Conservation (phyloP, 2,888 invertebrate species). For the Tetheella fluctuosa region DNA sequence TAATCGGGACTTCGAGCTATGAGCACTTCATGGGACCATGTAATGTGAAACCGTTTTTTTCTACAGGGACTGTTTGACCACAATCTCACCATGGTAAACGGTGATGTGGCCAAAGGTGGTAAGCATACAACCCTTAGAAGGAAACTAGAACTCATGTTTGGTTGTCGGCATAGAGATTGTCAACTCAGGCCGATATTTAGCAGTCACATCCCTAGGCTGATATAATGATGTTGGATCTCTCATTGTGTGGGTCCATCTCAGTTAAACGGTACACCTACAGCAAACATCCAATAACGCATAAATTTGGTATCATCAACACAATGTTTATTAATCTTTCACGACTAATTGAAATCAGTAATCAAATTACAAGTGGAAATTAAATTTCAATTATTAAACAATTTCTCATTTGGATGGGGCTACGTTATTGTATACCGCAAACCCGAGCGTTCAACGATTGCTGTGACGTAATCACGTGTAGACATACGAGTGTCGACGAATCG, state of each 20-base stretch:
- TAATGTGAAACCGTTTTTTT: no score
- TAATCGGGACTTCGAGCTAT: no score
- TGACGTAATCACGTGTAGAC: constrained; percentile 12
- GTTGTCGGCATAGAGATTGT: no score
- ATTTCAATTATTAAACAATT: constrained; percentile 28
- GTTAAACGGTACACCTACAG: not conserved
- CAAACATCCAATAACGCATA: not conserved
- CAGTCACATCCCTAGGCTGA: no score
- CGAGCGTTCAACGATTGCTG: constrained; percentile 1
- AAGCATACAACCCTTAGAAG: no score
- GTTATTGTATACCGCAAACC: constrained; percentile 18
- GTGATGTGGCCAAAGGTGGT: no score
- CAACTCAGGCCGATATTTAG: no score
- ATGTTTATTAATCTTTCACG: not conserved
- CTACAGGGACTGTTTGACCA: no score
- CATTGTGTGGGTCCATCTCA: not conserved
- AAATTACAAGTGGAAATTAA: constrained; percentile 20
- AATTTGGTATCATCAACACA: not conserved
- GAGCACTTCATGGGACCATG: no score
- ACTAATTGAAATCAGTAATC: constrained; percentile 19
- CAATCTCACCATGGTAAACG: no score
- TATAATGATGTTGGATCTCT: no score
- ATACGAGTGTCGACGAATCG: constrained; percentile 1
- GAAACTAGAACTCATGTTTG: no score
- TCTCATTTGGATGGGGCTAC: constrained; percentile 17